Percentiles rank a stretch among this genome's conserved stretches.
Conservation (phyloP, 2,113 vertebrate species). For the Corythornis vintsioides region DNA sequence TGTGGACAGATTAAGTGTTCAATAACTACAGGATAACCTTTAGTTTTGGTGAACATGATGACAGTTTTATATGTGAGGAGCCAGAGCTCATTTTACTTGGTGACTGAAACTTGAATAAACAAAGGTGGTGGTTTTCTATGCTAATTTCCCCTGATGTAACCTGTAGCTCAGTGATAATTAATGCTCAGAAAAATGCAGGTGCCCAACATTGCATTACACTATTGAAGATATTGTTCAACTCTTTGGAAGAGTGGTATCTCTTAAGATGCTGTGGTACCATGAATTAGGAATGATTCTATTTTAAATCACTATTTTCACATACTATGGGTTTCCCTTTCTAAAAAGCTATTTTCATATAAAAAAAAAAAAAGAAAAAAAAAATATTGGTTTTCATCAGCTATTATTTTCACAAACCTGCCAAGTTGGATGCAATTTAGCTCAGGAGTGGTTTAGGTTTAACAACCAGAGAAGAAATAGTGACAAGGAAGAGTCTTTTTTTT, state of each 20-base stretch:
- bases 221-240: neutral
- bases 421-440: neutral
- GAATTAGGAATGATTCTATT: neutral
- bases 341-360: neutral
- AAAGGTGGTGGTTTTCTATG: neutral
- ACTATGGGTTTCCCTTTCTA: neutral
- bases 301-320: neutral
- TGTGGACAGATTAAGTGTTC: neutral
- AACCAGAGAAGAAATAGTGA: neutral
- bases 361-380: too few relatives aligned
- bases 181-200: neutral
- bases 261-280: neutral
- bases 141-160: neutral
- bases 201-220: neutral
- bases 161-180: conserved; percentile 35
- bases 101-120: neutral
- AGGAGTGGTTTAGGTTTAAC: neutral
- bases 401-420: neutral
- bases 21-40: conserved; percentile 4
- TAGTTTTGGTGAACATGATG: neutral
- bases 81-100: neutral
- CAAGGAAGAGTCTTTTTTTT: neutral
- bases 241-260: neutral
- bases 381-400: neutral
- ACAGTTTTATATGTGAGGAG: neutral